Percentiles rank a stretch among this genome's conserved stretches.
These are phyloP conservation scores for Glareola pratincola DNA, from an alignment of 2,113 vertebrate genomes.

Conservation along the genomic window DNA sequence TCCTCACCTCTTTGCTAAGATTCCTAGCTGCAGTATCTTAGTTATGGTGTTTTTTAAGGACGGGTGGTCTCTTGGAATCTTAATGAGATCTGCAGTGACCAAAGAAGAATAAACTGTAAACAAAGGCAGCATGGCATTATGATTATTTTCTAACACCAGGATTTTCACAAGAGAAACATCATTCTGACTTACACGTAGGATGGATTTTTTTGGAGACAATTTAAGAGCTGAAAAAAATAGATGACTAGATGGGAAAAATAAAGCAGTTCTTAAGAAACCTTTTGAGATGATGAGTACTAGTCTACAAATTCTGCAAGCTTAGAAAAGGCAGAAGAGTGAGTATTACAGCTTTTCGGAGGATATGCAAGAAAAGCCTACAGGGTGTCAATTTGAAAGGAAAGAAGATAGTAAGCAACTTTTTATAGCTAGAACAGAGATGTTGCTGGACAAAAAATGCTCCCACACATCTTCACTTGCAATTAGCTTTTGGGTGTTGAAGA, in stretches of 20 bases:
- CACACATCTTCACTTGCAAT: not conserved
- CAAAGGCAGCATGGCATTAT: not conserved
- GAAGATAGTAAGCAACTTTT: constrained; percentile 1
- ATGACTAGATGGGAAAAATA: not conserved
- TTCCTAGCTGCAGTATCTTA: not conserved
- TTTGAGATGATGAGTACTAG: not conserved
- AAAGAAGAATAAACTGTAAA: not conserved
- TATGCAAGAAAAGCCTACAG: not conserved
- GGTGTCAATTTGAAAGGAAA: not conserved
- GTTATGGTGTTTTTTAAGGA: not conserved
- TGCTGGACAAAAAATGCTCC: constrained; percentile 8
- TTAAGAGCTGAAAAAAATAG: not conserved
- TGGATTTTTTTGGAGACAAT: not conserved
- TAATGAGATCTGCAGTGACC: not conserved
- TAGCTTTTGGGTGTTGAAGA: not conserved
- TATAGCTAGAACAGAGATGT: not conserved
- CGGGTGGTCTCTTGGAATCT: not conserved
- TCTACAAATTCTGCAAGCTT: not conserved
- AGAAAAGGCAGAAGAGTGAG: not conserved
- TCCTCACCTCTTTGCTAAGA: not conserved
- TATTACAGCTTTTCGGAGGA: not conserved
- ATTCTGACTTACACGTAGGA: not conserved
- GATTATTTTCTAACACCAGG: not conserved
- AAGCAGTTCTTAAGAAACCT: not conserved
- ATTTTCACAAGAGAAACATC: not conserved